Base-by-base conservation (phyloP, 92 coral and sea anemone genomes). In the Metridium senile region DNA sequence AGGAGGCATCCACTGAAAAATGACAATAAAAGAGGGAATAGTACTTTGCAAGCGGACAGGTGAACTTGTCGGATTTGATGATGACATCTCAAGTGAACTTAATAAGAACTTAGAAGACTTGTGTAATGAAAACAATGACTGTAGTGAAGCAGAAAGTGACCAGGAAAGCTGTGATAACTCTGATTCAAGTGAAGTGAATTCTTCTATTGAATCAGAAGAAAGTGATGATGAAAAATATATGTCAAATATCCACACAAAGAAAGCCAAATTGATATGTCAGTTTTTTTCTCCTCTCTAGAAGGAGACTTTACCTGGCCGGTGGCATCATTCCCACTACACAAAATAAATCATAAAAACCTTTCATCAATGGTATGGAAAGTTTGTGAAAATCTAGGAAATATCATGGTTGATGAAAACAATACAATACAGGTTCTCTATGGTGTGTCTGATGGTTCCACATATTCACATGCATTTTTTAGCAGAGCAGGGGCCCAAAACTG, bases 1-100 rank as follows among this genome's bases (percentile, higher is more conserved):
- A 7, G 92, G 88, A 0, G 85, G 92, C 0, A 83, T 83, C 18
- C 91, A 87, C 58, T 82, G 88, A 82, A 88, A 87, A 32, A 78
- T 83, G 82, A 29, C 21, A 9, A 79, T 78, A 1, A 63, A 83
- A 46, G 75, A 87, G 28, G 92, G 92, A 1, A 75, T 87, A 46
- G 78, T 67, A 0, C 43, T 87, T 9, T 77, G 88, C 22, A 79
- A 74, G 62, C 27, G 91, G 43, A 87, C 85, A 16, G 79, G 82
- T 3, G 84, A 87, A 54, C 65, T 87, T 9, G 88, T 83, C 0
- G 91, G 91, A 13, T 87, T 87, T 83, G 92, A 78, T 17, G 63
- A 86, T 47, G 62, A 71, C 11, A 25, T 9, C 28, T 23, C 71
- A 9, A 22, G 33, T 33, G 86, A 74, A 22, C 25, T 70, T 11